Base-by-base conservation (phyloP, 53 echinoderm and acorn worm genomes). In the Patiria pectinifera region DNA sequence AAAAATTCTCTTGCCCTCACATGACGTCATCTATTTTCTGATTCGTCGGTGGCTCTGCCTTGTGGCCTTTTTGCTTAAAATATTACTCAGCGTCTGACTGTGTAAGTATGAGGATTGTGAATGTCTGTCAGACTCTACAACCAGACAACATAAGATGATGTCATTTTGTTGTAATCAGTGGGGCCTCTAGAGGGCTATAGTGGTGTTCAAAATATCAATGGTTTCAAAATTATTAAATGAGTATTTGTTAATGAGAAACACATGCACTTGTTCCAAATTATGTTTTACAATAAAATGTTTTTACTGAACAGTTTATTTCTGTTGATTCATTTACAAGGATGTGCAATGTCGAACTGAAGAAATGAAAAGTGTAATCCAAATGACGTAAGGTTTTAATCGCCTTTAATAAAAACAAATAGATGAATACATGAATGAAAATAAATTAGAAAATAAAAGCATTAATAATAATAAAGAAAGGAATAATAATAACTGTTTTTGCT, bases 11-110 rank as follows among this genome's bases (percentile, higher is more conserved):
- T 43, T 74, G 26, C 86, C 76, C 15, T 23, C 59, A 71, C 26
- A 59, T 87, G 87, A 87, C 87, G 87, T 87, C 87, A 87, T 16
- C 78, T 26, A 59, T 59, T 78, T 75, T 62, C 87, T 87, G 87
- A 87, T 87, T 87, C 87, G 87, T 78, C 87, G 19, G 61, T 76
- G 87, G 44, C 16, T 24, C 19, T 87, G 76, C 76, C 87, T 76
- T 78, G 59, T 15, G 87, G 77, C 77, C 77, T 87, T 87, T 87
- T 87, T 77, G 77, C 87, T 87, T 87, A 61, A 77, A 87, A 76
- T 87, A 87, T 87, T 87, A 78, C 87, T 78, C 59, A 58, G 77
- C 49, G 87, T 87, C 87, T 78, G 69, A 10, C 12, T 84, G 83
- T 82, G 21, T 23, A 59, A 16, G 83, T 82, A 59, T 60, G 60